These are phyloP conservation scores for Caenorhabditis sp. DNA, from an alignment of 2,888 invertebrate genomes.

Conservation along the genomic window DNA sequence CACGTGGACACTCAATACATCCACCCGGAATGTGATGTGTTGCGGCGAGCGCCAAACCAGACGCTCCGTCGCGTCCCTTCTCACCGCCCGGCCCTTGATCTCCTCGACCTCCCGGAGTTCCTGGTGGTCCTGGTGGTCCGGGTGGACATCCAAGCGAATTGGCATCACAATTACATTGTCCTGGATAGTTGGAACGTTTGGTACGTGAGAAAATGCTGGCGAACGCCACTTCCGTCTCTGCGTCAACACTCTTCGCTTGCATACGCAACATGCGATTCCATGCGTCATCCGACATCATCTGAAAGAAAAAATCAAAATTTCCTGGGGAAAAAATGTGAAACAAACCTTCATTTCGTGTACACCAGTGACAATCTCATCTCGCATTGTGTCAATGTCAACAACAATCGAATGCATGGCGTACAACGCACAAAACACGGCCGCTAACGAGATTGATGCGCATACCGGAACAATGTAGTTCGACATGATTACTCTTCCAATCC, in stretches of 20 bases:
- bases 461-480: constrained; percentile 48
- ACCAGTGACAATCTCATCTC: constrained; percentile 47
- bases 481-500: constrained; percentile 16
- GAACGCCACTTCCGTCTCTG: constrained; percentile 45
- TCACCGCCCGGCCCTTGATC: constrained; percentile 50
- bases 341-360: constrained; percentile 49
- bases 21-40: constrained; percentile 54
- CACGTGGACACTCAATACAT: constrained; percentile 49
- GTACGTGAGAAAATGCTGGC: constrained; percentile 41
- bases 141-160: constrained; percentile 54
- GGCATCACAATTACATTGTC: constrained; percentile 49
- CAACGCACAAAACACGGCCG: constrained; percentile 44
- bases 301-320: background rate
- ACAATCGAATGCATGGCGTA: constrained; percentile 50
- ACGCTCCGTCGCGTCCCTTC: constrained; percentile 48
- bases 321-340: background rate
- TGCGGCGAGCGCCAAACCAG: constrained; percentile 46
- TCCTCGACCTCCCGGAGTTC: constrained; percentile 52
- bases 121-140: constrained; percentile 58
- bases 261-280: constrained; percentile 52
- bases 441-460: constrained; percentile 44
- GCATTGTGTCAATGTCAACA: constrained; percentile 49
- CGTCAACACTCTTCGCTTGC: constrained; percentile 37
- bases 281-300: constrained; percentile 53
- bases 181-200: constrained; percentile 36